These are phyloP conservation scores for Drosophila eohydei DNA, from an alignment of 2,888 invertebrate genomes.

Conservation along the genomic window DNA sequence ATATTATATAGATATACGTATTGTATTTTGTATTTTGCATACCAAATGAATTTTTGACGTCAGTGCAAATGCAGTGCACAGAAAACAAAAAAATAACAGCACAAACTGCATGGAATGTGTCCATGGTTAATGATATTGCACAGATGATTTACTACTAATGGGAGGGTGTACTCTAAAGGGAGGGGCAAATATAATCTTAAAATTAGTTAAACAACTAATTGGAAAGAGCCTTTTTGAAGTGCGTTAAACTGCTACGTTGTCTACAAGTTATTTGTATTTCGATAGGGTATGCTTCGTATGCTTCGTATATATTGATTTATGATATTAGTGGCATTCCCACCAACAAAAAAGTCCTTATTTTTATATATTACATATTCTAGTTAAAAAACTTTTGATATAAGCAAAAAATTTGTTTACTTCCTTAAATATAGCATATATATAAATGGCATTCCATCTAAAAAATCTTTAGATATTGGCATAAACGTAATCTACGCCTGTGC, in stretches of 20 bases:
- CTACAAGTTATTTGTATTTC: not conserved
- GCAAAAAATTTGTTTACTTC: too few relatives aligned
- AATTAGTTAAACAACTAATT: not conserved
- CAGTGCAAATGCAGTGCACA: constrained; percentile 36
- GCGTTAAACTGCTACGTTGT: not conserved
- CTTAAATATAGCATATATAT: not conserved
- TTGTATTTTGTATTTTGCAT: constrained; percentile 58
- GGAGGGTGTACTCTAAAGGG: not conserved
- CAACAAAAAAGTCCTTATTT: too few relatives aligned
- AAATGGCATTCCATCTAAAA: not conserved
- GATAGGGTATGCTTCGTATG: not conserved
- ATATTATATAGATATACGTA: not conserved
- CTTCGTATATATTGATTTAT: not conserved
- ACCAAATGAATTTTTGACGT: constrained; percentile 60
- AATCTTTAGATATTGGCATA: not conserved
- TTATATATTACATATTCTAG: too few relatives aligned
- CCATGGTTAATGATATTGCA: constrained; percentile 28
- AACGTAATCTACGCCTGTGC: not conserved
- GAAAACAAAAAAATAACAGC: constrained; percentile 14
- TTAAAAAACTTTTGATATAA: too few relatives aligned
- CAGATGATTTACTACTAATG: not conserved
- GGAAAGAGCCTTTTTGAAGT: not conserved
- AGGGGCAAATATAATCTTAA: not conserved
- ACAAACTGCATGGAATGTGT: constrained; percentile 33
- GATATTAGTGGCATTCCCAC: not conserved